These are phyloP conservation scores for Scaptomyza hsui DNA, from an alignment of 1,140 invertebrate species.

Conservation along the genomic window DNA sequence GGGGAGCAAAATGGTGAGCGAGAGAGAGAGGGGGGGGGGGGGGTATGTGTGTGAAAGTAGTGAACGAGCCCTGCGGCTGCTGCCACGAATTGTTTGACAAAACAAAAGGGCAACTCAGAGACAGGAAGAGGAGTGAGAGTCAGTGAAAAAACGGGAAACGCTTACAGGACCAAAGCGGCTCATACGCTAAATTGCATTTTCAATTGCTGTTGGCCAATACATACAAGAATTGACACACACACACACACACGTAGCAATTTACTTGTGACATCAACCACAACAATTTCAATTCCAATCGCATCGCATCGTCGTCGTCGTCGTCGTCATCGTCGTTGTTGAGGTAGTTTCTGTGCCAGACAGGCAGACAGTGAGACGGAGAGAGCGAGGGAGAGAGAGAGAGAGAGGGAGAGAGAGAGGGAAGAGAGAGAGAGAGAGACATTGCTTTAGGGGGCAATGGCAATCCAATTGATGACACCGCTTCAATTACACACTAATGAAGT, in stretches of 20 bases:
- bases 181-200: constrained; percentile 63
- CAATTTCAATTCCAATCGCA: constrained; percentile 60
- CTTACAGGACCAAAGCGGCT: constrained; percentile 27
- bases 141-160: constrained; percentile 1
- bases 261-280: constrained; percentile 1
- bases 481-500: constrained; percentile 69
- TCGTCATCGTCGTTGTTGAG: neutral
- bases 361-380: too few relatives aligned
- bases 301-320: neutral
- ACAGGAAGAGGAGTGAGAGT: constrained; percentile 3
- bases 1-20: too few relatives aligned
- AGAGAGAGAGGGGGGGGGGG: too few relatives aligned
- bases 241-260: neutral
- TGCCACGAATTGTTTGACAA: constrained; percentile 25
- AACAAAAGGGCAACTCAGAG: constrained; percentile 45
- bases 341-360: neutral
- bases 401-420: too few relatives aligned
- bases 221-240: neutral
- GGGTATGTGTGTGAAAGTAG: neutral
- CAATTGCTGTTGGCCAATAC: constrained; percentile 38
- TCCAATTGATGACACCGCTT: constrained; percentile 52
- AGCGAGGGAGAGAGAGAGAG: too few relatives aligned
- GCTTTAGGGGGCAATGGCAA: constrained; percentile 47
- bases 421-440: neutral
- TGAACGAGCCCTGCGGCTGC: neutral